Evolutionary conservation across 64 coral and sea anemone genomes (phyloP).

Genomic region (Porites lutea): DNA sequence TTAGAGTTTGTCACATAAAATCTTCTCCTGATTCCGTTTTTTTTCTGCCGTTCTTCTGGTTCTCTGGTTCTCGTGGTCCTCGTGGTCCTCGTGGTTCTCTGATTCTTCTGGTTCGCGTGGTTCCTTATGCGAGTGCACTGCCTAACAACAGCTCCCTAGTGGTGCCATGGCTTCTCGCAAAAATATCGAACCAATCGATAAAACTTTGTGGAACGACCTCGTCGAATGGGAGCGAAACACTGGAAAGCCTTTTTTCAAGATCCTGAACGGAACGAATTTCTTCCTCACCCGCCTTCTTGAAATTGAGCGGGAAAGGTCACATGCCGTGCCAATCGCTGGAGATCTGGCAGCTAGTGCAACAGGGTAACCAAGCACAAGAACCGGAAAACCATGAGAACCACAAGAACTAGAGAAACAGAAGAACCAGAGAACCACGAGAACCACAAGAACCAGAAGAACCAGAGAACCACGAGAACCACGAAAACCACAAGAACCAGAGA

Average conservation of each 20-base stretch:
- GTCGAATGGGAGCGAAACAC: conserved; percentile 61
- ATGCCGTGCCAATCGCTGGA: conserved; percentile 8
- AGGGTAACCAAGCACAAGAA: background rate
- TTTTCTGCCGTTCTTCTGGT: background rate
- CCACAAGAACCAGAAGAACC: background rate
- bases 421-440: conserved; percentile 16
- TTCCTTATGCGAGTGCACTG: conserved; percentile 43
- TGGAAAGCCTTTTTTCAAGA: conserved; percentile 47
- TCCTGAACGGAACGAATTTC: conserved; percentile 51
- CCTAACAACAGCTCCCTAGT: conserved; percentile 60
- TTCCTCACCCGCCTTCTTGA: conserved; percentile 50
- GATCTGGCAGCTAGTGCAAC: conserved; percentile 27
- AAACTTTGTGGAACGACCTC: conserved; percentile 35
- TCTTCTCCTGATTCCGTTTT: no score
- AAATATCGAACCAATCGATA: conserved; percentile 48
- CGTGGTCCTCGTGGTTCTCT: background rate
- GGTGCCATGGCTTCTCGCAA: conserved; percentile 58
- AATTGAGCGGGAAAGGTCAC: conserved; percentile 28
- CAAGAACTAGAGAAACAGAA: background rate
- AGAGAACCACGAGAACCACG: background rate
- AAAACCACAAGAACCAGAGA: background rate
- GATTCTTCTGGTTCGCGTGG: background rate
- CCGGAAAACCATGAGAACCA: conserved; percentile 1
- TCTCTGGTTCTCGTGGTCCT: background rate
- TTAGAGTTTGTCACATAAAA: no score